Conservation (phyloP, 2,113 vertebrate species). For the Cyphomyrus plagiostoma region DNA sequence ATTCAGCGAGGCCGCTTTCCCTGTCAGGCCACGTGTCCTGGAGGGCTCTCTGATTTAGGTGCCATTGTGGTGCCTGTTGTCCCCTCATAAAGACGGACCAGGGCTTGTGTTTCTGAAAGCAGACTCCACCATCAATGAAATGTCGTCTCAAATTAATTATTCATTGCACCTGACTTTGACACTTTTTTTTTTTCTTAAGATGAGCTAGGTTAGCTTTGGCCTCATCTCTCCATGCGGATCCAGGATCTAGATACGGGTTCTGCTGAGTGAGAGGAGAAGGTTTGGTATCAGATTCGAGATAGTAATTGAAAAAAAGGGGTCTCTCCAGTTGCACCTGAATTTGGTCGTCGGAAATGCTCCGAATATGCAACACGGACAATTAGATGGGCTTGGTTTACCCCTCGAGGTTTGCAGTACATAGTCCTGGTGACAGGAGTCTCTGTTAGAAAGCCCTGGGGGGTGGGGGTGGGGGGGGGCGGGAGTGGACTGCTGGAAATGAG, state of each 20-base stretch:
- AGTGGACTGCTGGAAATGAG: not conserved
- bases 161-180: not conserved
- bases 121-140: slow-evolving; percentile 20
- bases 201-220: not conserved
- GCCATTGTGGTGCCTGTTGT: not conserved
- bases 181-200: not conserved
- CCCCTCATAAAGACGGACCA: not conserved
- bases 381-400: not conserved
- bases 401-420: not conserved
- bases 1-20: not conserved
- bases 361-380: not conserved
- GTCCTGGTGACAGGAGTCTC: slow-evolving; percentile 8
- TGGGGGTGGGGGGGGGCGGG: not conserved
- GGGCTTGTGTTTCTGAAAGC: slow-evolving; percentile 19
- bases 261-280: not conserved
- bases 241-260: not conserved
- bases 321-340: not conserved
- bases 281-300: not conserved
- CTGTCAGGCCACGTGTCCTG: not conserved
- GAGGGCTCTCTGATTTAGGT: slow-evolving; percentile 9
- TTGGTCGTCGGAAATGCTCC: not conserved
- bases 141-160: slow-evolving; percentile 10
- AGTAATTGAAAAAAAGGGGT: not conserved
- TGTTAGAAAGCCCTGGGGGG: slow-evolving; percentile 8
- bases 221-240: not conserved